Base-by-base conservation (phyloP, 2,888 invertebrate species). In the Diploptera punctata region DNA sequence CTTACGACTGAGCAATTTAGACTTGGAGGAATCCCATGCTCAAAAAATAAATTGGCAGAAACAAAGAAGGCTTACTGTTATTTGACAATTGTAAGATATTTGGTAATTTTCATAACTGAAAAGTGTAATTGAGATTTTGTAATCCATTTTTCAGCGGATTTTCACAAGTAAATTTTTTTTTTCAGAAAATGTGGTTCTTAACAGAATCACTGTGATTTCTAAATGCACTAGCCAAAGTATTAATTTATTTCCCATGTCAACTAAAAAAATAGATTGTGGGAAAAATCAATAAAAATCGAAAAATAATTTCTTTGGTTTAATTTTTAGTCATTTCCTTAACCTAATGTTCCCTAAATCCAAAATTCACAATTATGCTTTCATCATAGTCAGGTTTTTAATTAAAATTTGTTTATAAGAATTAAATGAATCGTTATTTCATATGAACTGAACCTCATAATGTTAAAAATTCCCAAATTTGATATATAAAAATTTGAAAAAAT, bases 1-100 rank as follows among this genome's bases (percentile, higher is more conserved):
- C 54, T 95, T 68, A 60, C 57, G 52, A 72, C 26, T 68, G 68
- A 47, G 67, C 44, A 61, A 47, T 33, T 95, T 76, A 16, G 52
- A 54, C 54, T 52, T 43, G 57, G 65, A 47, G 47, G 61, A 47
- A 62, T 73, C 43, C 87, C 65, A 43, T 62, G 71, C 60, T 69
- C 69, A 70, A 70, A 49, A 71, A 74, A 71, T 65, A 38, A 33
- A 57, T 67, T 96, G 78, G 95, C 95, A 73, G 95, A 96, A 84
- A 95, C 96, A 83, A 95, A 54, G 31, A 73, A 67, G 54, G 73
- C 71, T 73, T 67, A 70, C 31, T 74, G 72, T 69, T 69, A 72
- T 74, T 72, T 65, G 57, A 71, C 57, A 69, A 69, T 74, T 75
- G 74, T 72, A 74, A 75, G 68, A 74, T 73, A 71, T 71, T 72